These are phyloP conservation scores for Melinopterus prodromus DNA, from an alignment of 2,888 invertebrate genomes.

Conservation along the genomic window DNA sequence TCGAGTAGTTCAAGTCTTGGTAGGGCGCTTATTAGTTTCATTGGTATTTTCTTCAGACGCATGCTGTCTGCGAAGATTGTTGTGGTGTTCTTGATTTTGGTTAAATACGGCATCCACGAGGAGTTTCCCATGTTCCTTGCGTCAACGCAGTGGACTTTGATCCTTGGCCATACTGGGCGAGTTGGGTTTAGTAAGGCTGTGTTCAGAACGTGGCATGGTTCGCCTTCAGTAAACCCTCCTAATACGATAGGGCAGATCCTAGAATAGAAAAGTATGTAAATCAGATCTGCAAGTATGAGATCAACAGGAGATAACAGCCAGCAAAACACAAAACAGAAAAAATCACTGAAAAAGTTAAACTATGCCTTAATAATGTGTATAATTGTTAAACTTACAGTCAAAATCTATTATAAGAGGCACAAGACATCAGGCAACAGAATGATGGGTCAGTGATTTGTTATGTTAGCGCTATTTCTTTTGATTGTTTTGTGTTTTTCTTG, in stretches of 20 bases:
- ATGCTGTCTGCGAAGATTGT: constrained; percentile 53
- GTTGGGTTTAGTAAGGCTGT: constrained; percentile 50
- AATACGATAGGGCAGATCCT: constrained; percentile 1
- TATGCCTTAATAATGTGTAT: no score
- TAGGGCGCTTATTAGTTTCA: constrained; percentile 41
- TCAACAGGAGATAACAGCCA: no score
- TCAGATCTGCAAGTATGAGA: no score
- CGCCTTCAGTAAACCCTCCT: constrained; percentile 48
- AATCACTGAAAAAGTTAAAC: no score
- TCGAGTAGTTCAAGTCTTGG: constrained; percentile 53
- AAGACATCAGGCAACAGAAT: no score
- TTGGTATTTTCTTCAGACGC: constrained; percentile 45
- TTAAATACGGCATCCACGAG: constrained; percentile 29
- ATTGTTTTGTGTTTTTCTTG: no score
- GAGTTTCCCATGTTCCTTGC: constrained; percentile 48
- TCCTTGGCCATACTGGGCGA: constrained; percentile 37
- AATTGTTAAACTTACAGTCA: no score
- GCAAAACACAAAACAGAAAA: no score
- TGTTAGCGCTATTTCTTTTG: no score
- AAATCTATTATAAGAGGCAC: no score
- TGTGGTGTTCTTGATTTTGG: constrained; percentile 38
- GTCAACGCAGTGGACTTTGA: constrained; percentile 50
- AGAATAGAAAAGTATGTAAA: neutral
- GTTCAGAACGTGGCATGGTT: constrained; percentile 53
- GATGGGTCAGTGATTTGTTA: no score